phyloP scores from a whole-genome alignment of 2,888 invertebrate species.

The Iselma pallidipennis region DNA sequence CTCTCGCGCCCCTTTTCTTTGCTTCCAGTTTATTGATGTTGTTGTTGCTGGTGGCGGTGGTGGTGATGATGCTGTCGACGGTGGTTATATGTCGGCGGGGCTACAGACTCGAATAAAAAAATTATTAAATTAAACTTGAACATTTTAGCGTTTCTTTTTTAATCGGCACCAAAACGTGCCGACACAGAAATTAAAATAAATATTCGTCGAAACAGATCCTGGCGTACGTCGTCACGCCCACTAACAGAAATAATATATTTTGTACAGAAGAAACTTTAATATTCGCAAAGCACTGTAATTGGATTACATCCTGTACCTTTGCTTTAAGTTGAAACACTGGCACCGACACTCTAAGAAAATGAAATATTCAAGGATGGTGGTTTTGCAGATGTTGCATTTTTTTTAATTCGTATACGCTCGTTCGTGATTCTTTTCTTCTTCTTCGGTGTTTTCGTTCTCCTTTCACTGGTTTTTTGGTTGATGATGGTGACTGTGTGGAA shows the following conservation, averaged over 20 bases:
- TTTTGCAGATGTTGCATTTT: slow-evolving; percentile 34
- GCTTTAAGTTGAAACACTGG: slow-evolving; percentile 39
- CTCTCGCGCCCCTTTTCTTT: not conserved
- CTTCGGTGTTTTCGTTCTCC: not conserved
- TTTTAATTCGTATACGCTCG: slow-evolving; percentile 23
- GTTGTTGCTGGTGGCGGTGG: not conserved
- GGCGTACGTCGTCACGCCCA: slow-evolving; percentile 25
- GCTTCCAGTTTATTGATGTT: not conserved
- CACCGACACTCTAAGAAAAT: slow-evolving; percentile 43
- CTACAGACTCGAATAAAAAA: not conserved
- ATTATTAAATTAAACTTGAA: slow-evolving; percentile 7
- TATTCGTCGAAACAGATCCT: slow-evolving; percentile 17
- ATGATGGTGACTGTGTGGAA: not conserved
- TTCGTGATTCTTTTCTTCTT: slow-evolving; percentile 24
- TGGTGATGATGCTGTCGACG: not conserved
- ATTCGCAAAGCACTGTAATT: slow-evolving; percentile 45
- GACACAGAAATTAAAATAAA: slow-evolving; percentile 28
- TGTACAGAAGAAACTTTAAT: slow-evolving; percentile 38
- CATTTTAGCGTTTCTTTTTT: slow-evolving; percentile 8
- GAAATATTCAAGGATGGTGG: slow-evolving; percentile 44
- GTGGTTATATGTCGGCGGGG: not conserved
- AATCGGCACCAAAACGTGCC: slow-evolving; percentile 6
- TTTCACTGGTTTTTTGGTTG: not conserved
- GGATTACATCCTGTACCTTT: slow-evolving; percentile 47
- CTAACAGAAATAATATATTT: slow-evolving; percentile 44